Evolutionary conservation across 2,888 invertebrate species (phyloP).

Genomic region (Plebejus melissa): DNA sequence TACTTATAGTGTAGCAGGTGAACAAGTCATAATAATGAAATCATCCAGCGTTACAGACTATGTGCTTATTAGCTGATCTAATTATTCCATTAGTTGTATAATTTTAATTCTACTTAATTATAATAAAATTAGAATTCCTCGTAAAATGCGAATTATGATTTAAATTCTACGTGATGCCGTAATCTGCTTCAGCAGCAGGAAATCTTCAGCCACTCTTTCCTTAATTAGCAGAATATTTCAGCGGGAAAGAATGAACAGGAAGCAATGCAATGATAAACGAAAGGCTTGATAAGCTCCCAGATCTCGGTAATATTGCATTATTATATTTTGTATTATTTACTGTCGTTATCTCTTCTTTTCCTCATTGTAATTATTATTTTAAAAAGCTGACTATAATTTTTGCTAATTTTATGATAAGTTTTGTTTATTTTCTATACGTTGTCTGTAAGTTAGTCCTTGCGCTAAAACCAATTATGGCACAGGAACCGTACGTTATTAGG

Average conservation of each 20-base stretch:
- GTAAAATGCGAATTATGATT: constrained; percentile 48
- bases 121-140: not conserved
- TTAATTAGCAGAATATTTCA: constrained; percentile 75
- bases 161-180: constrained; percentile 61
- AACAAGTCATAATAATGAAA: no score
- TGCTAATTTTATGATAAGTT: no score
- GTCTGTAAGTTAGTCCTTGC: no score
- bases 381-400: not conserved
- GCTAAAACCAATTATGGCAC: no score
- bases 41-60: not conserved
- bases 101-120: not conserved
- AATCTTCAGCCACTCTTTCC: constrained; percentile 71
- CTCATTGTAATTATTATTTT: not conserved
- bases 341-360: not conserved
- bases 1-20: no score
- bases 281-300: constrained; percentile 56
- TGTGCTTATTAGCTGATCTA: not conserved
- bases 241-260: constrained; percentile 65
- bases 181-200: constrained; percentile 67
- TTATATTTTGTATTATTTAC: constrained; percentile 24
- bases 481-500: no score
- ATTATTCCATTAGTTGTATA: not conserved
- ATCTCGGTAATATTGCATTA: constrained; percentile 37
- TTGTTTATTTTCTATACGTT: no score
- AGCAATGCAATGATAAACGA: constrained; percentile 60